Evolutionary conservation across 2,888 invertebrate genomes (phyloP).

Genomic region (Heliconius sara): DNA sequence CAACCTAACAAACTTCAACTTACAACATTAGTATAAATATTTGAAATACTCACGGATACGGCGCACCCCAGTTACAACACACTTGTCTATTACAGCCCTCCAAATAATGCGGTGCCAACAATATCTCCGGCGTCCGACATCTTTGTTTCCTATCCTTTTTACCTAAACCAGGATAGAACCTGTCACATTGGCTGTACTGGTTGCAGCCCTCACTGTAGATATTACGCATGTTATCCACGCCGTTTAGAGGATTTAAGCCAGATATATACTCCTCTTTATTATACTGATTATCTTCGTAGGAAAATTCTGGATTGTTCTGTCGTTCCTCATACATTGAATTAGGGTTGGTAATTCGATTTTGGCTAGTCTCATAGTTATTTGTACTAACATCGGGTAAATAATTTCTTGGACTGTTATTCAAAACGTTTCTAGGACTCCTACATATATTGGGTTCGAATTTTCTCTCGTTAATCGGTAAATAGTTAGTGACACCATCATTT

Average conservation of each 20-base stretch:
- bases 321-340: constrained; percentile 61
- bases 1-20: no score
- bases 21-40: not conserved
- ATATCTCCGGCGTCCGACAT: constrained; percentile 90
- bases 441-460: constrained; percentile 68
- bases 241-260: constrained; percentile 64
- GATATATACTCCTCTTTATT: constrained; percentile 68
- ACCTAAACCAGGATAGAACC: constrained; percentile 70
- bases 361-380: constrained; percentile 66
- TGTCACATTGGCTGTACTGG: constrained; percentile 68
- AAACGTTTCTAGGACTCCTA: constrained; percentile 70
- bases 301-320: constrained; percentile 61
- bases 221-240: constrained; percentile 65
- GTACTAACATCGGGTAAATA: constrained; percentile 63
- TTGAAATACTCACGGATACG: constrained; percentile 65
- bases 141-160: constrained; percentile 82
- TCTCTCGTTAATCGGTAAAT: constrained; percentile 60
- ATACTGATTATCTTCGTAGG: constrained; percentile 66
- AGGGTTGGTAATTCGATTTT: constrained; percentile 57
- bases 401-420: constrained; percentile 70
- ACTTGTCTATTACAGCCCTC: constrained; percentile 76
- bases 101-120: constrained; percentile 90
- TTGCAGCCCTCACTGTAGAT: constrained; percentile 63
- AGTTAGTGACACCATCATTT: constrained; percentile 65
- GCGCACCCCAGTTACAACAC: constrained; percentile 79